Evolutionary conservation across 37 sponge, comb jelly and placozoan genomes (phyloP), one percentile per base, ranked within the genome.

Genomic region (Oscarella lobularis): DNA sequence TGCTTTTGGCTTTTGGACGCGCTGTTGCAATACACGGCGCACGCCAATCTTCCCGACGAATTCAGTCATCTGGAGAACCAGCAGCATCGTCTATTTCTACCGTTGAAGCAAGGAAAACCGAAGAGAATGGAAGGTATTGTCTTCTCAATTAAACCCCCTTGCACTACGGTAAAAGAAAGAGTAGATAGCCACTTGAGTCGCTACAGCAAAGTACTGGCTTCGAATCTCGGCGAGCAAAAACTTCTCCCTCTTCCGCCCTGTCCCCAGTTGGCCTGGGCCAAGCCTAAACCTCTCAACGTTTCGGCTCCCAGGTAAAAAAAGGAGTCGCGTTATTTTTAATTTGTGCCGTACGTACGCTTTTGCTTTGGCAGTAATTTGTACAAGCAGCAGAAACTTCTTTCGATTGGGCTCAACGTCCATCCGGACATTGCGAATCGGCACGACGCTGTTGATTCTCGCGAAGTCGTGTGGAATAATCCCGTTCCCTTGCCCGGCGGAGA

Each of bases 1-100:
- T 92, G 93, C 66, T 89, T 85, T 66, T 89, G 91, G 93, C 48
- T 92, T 33, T 54, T 92, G 38, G 73, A 78, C 5, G 54, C 75
- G 20, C 70, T 92, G 0, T 60, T 92, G 37, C 71, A 80, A 33
- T 89, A 80, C 69, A 82, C 80, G 0, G 74, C 82, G 2, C 73
- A 77, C 39, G 66, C 69, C 29, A 36, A 35, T 0, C 60, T 74
- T 34, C 78, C 81, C 6, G 37, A 37, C 3, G 73, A 77, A 31
- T 40, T 78, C 31, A 66, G 82, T 70, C 39, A 67, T 37, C 32
- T 67, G 77, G 66, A 67, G 40, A 48, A 79, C 41, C 33, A 67
- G 20, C 36, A 33, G 40, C 36, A 79, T 1, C 38, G 2, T 38
- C 1, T 31, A 2, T 4, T 20, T 29, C 1, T 38, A 66, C 4